Percentiles rank a stretch among this genome's conserved stretches.
These are phyloP conservation scores for Lydus trimaculatus DNA, from an alignment of 2,888 invertebrate genomes.

Conservation along the genomic window DNA sequence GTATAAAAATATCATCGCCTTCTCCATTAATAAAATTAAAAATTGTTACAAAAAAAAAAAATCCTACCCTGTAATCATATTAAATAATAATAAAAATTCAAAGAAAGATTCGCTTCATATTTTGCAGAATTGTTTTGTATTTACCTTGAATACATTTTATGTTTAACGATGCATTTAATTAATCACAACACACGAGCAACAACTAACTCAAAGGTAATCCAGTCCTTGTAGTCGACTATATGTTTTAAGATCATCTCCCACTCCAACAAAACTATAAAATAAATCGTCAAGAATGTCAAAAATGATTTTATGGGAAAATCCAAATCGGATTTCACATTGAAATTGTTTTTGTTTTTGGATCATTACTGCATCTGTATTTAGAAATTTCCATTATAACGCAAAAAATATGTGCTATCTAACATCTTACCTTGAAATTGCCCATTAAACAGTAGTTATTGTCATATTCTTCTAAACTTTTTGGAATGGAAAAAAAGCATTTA, in stretches of 20 bases:
- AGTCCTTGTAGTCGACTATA: too few relatives aligned
- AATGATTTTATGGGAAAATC: not conserved
- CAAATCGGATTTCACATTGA: not conserved
- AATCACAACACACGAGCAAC: not conserved
- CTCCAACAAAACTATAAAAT: too few relatives aligned
- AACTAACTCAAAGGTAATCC: too few relatives aligned
- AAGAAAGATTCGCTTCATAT: not conserved
- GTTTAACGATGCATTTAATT: too few relatives aligned
- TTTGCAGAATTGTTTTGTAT: too few relatives aligned
- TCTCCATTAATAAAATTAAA: not conserved
- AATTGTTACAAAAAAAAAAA: not conserved
- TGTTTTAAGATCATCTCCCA: too few relatives aligned
- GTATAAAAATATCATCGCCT: constrained; percentile 12
- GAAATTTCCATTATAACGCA: not conserved
- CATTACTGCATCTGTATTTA: not conserved
- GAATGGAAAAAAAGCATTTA: too few relatives aligned
- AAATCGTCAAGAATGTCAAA: too few relatives aligned
- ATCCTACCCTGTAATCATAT: not conserved
- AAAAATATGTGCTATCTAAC: too few relatives aligned
- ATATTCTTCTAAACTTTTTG: too few relatives aligned
- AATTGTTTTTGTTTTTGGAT: too few relatives aligned
- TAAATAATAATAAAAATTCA: not conserved
- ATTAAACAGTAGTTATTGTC: not conserved
- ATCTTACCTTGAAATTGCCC: not conserved
- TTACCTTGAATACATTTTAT: too few relatives aligned